These are phyloP conservation scores for Lasioglossum marginatum DNA, from an alignment of 2,888 invertebrate genomes.

Conservation along the genomic window DNA sequence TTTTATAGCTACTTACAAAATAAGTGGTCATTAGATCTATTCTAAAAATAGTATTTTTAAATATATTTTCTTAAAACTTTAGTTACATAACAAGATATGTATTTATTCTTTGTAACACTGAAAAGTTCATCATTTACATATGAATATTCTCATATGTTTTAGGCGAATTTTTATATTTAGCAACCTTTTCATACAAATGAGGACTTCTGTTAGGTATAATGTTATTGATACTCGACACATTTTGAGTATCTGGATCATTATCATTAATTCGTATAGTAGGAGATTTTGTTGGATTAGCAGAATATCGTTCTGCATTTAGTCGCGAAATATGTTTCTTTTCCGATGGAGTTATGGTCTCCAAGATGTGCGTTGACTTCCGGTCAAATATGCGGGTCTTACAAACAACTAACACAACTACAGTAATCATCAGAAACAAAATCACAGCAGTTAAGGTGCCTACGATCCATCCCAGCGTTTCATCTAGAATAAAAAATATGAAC, in stretches of 20 bases:
- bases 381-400: constrained; percentile 77
- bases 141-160: constrained; percentile 35
- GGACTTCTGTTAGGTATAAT: constrained; percentile 77
- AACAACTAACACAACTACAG: constrained; percentile 80
- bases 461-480: constrained; percentile 81
- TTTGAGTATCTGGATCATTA: constrained; percentile 47
- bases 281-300: constrained; percentile 66
- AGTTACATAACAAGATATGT: constrained; percentile 2
- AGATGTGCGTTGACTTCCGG: constrained; percentile 68
- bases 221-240: constrained; percentile 46
- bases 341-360: constrained; percentile 74
- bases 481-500: constrained; percentile 64
- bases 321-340: constrained; percentile 45
- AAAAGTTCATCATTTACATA: not conserved
- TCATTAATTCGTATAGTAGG: constrained; percentile 68
- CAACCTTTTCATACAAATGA: constrained; percentile 68
- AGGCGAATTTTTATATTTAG: constrained; percentile 65
- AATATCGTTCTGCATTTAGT: constrained; percentile 58
- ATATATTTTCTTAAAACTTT: constrained; percentile 8
- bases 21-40: not conserved
- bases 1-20: not conserved
- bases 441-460: constrained; percentile 81
- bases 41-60: not conserved
- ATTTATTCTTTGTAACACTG: not conserved
- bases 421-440: constrained; percentile 79